phyloP scores from a whole-genome alignment of 2,113 vertebrate genomes.

The Elephas maximus region DNA sequence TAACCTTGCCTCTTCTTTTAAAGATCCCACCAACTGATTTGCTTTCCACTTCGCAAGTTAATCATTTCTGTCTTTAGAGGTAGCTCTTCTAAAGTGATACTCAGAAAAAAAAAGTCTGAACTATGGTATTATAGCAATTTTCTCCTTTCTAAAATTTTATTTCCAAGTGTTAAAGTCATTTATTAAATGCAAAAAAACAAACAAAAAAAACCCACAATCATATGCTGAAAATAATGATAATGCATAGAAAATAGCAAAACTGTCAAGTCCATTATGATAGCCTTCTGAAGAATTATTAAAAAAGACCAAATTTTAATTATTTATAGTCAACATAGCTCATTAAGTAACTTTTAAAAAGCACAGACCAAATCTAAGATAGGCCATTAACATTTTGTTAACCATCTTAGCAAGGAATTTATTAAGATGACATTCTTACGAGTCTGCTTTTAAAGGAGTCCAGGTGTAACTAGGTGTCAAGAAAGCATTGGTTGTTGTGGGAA shows the following conservation, averaged over 20 bases:
- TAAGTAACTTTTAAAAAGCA: neutral
- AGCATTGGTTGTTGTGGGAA: conserved; percentile 90
- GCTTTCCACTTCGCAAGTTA: neutral
- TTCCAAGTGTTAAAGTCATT: conserved; percentile 42
- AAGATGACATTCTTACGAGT: conserved; percentile 83
- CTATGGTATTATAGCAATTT: neutral
- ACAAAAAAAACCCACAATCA: neutral
- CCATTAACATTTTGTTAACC: neutral
- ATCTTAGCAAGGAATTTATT: conserved; percentile 17
- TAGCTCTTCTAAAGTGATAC: conserved; percentile 38
- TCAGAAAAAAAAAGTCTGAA: neutral
- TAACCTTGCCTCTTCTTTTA: neutral
- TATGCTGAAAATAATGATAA: conserved; percentile 35
- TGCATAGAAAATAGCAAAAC: conserved; percentile 7
- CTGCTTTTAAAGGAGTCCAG: conserved; percentile 82
- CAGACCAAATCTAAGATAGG: conserved; percentile 41
- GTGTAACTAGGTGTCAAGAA: conserved; percentile 90
- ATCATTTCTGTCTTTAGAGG: conserved; percentile 1
- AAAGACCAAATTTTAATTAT: neutral
- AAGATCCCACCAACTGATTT: neutral
- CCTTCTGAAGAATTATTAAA: neutral
- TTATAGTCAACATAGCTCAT: conserved; percentile 11
- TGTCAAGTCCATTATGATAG: conserved; percentile 14
- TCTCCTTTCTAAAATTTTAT: conserved; percentile 50
- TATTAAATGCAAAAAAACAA: conserved; percentile 17